Evolutionary conservation across 2,797 vertebrate species (phyloP), one percentile per base, ranked within the genome.

Genomic region (Dicrostonyx torquatus): DNA sequence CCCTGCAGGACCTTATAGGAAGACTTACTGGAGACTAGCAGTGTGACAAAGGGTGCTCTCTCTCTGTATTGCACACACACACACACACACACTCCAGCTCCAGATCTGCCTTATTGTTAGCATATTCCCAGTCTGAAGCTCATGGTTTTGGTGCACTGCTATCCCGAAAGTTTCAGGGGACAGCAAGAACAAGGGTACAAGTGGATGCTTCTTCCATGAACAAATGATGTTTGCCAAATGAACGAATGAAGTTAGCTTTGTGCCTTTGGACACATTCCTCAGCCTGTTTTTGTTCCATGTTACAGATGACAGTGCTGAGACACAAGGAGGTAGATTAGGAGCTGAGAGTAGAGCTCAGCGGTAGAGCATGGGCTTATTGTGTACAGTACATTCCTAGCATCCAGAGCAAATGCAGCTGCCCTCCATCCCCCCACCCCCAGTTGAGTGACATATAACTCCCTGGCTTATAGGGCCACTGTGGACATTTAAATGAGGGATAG

Each of bases 221-320:
- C 60, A 89, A 50, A 34, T 72, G 68, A 17, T 75, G 31, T 53
- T 93, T 84, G 34, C 86, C 31, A 31, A 60, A 48, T 76, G 60
- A 94, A 62, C 90, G 68, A 86, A 10, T 82, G 34, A 62, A 80
- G 70, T 79, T 89, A 85, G 17, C 90, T 80, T 60, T 93, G 68
- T 83, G 40, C 62, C 45, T 93, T 89, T 78, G 70, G 37, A 82
- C 55, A 87, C 43, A 24, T 76, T 55, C 40, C 40, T 89, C 40
- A 53, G 45, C 85, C 26, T 68, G n/a, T 45, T 24, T 85, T 76
- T 94, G 45, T 72, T 55, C 55, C 76, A 11, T 92, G 93, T 96
- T 85, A 93, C 37, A 91, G 55, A 62, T 53, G 79, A 73, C 43
- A 50, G 17, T 45, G 55, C 58, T 53, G 53, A 89, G 43, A 29